Base-by-base conservation (phyloP, 2,888 invertebrate genomes). In the Lochmaea capreae region DNA sequence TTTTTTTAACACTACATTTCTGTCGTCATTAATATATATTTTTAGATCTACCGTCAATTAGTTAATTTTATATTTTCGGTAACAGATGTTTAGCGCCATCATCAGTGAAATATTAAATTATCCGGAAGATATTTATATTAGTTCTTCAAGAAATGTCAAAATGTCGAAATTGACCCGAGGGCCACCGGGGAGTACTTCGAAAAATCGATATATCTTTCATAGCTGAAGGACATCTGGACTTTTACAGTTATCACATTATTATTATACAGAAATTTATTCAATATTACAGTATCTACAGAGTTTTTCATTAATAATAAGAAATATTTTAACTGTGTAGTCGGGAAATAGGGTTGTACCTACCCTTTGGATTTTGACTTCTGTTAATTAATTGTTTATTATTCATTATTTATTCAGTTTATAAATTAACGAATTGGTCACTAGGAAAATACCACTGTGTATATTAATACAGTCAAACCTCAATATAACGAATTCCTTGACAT, bases 41-140 rank as follows among this genome's bases (percentile, higher is more conserved):
- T 69, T 52, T 49, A 42, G 18, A 49, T 3, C 54, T n/a, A 18
- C 52, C 52, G 22, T 14, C 33, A 71, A 42, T 49, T 69, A 67
- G 74, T 72, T 74, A 75, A 77, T 74, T 77, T 74, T 46, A 71
- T 74, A 75, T 26, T 26, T 22, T 66, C 63, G 57, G 72, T 16
- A 74, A 74, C 77, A 77, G 69, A 71, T 77, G 77, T 77, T 74
- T 62, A 75, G 75, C 77, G 77, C 77, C 77, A 63, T 69, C 69
- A 62, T 39, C 33, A 39, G 46, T 22, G 42, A 59, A 26, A 59
- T 59, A 59, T 18, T 68, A 61, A 74, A 66, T 59, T 57, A 65
- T 71, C 67, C 74, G 74, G 74, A 74, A 74, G 74, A 69, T 62
- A 69, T 69, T 69, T 69, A 69, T 69, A 69, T 69, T 69, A 62